These are phyloP conservation scores for Bombus superbus DNA, from an alignment of 1,140 invertebrate species.

Conservation along the genomic window DNA sequence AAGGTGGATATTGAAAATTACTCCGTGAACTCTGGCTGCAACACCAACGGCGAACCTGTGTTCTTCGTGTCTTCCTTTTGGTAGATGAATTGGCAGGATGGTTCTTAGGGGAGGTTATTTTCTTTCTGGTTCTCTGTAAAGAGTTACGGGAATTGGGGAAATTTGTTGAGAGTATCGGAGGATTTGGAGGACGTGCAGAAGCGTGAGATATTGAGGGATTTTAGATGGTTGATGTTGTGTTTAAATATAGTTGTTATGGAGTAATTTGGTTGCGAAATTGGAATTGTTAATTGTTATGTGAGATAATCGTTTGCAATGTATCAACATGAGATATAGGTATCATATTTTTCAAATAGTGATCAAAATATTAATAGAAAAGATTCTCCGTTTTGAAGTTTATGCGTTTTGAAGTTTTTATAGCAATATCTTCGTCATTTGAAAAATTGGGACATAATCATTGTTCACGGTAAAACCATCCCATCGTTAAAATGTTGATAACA, in stretches of 20 bases:
- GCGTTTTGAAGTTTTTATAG: background rate
- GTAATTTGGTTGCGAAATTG: background rate
- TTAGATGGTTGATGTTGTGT: background rate
- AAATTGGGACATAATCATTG: background rate
- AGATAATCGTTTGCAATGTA: background rate
- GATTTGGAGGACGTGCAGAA: background rate
- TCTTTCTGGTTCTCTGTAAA: background rate
- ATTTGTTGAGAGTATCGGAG: conserved; percentile 10
- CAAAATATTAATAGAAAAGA: no score
- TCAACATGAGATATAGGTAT: background rate
- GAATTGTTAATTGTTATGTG: background rate
- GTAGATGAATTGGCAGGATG: background rate
- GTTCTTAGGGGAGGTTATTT: background rate
- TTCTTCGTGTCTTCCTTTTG: background rate
- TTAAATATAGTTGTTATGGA: no score
- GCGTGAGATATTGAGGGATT: background rate
- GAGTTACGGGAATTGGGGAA: background rate
- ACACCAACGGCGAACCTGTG: background rate
- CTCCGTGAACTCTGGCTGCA: conserved; percentile 1
- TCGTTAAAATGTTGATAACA: background rate
- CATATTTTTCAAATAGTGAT: background rate
- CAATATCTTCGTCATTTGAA: background rate
- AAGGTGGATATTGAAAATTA: conserved; percentile 73
- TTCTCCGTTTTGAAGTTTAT: no score
- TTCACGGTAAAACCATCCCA: background rate